These are phyloP conservation scores for Crioceris asparagi DNA, from an alignment of 2,888 invertebrate genomes.

Conservation along the genomic window DNA sequence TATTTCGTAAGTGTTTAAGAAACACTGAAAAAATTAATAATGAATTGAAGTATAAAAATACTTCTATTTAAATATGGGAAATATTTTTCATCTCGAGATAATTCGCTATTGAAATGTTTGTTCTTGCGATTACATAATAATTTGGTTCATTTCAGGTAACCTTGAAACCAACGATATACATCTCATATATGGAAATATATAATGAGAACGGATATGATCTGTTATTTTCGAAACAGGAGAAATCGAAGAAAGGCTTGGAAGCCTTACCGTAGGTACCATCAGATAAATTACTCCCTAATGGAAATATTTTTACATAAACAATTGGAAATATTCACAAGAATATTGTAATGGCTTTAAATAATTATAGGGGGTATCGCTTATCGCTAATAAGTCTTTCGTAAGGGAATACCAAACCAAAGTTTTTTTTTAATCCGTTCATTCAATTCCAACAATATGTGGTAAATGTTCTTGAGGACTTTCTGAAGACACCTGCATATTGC, in stretches of 20 bases:
- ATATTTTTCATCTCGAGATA: neutral
- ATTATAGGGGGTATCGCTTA: too few relatives aligned
- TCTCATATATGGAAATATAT: constrained; percentile 47
- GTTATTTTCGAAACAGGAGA: constrained; percentile 35
- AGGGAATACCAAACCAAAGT: too few relatives aligned
- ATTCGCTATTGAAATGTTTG: neutral
- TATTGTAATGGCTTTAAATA: too few relatives aligned
- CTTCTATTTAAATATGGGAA: neutral
- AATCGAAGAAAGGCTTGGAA: constrained; percentile 31
- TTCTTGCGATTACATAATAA: constrained; percentile 15
- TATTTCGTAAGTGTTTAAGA: too few relatives aligned
- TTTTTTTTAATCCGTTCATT: too few relatives aligned
- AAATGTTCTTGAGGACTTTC: too few relatives aligned
- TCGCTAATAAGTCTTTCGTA: too few relatives aligned
- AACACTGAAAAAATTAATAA: too few relatives aligned
- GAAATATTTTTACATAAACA: neutral
- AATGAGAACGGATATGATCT: constrained; percentile 46
- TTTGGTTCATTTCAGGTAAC: constrained; percentile 15
- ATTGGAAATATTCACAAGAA: too few relatives aligned
- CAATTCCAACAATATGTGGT: too few relatives aligned
- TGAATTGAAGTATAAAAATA: too few relatives aligned
- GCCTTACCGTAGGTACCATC: constrained; percentile 40
- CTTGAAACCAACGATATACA: constrained; percentile 30
- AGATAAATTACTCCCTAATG: neutral
- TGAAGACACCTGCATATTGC: too few relatives aligned